A percentile compares a stretch with the other conserved stretches of the same genome.
phyloP scores from a whole-genome alignment of 2,113 vertebrate genomes.

The Setophaga petechia region DNA sequence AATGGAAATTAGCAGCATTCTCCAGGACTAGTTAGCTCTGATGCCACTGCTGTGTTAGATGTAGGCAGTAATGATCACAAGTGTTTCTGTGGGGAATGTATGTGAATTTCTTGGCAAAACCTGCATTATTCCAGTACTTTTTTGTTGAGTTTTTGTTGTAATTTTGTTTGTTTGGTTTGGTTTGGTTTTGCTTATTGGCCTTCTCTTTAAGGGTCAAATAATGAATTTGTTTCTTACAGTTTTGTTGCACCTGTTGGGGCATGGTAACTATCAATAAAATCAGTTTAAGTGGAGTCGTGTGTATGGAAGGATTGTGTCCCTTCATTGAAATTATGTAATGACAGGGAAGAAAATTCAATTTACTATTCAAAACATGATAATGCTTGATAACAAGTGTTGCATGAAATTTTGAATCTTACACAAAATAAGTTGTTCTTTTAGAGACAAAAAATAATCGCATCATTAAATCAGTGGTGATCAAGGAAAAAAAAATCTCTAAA shows the following conservation, averaged over 20 bases:
- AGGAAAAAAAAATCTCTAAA: background rate
- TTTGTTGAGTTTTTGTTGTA: background rate
- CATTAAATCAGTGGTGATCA: background rate
- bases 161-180: background rate
- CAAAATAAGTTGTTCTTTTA: background rate
- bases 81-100: background rate
- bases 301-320: background rate
- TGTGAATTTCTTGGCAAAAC: background rate
- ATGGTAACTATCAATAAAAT: background rate
- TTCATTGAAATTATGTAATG: background rate
- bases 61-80: background rate
- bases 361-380: background rate
- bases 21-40: background rate
- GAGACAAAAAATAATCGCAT: slow-evolving; percentile 7
- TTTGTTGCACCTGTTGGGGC: background rate
- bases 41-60: background rate
- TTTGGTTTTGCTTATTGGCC: background rate
- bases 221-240: background rate
- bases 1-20: background rate
- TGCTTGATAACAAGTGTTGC: background rate
- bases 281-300: background rate
- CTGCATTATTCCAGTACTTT: background rate
- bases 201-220: background rate
- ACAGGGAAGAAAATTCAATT: background rate
- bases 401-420: background rate